A percentile compares a stretch with the other conserved stretches of the same genome.
These are phyloP conservation scores for Catagonus wagneri DNA, from an alignment of 2,113 vertebrate genomes.

Conservation along the genomic window DNA sequence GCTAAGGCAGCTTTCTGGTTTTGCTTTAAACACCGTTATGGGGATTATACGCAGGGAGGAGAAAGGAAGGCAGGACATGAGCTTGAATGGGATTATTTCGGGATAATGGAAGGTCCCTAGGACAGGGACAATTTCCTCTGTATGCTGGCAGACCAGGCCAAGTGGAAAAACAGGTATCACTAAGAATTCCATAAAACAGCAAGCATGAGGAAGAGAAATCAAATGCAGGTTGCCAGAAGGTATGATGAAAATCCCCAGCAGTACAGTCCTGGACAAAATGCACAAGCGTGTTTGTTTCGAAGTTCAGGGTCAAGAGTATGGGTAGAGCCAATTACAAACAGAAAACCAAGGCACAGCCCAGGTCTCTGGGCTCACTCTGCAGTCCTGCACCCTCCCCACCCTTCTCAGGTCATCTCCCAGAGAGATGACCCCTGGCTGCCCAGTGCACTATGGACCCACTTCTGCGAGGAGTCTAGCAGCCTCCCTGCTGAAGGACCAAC, in stretches of 20 bases:
- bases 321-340: constrained; percentile 43
- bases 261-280: not conserved
- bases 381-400: not conserved
- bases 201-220: constrained; percentile 70
- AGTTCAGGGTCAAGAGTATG: not conserved
- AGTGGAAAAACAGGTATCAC: constrained; percentile 40
- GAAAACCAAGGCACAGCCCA: not conserved
- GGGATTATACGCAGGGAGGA: not conserved
- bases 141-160: constrained; percentile 51
- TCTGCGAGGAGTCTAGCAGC: not conserved
- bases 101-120: not conserved
- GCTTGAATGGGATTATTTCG: not conserved
- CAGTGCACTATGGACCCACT: not conserved
- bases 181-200: constrained; percentile 50
- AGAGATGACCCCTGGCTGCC: not conserved
- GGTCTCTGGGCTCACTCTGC: not conserved
- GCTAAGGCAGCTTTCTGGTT: not conserved
- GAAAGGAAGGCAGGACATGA: not conserved
- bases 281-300: constrained; percentile 40
- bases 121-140: constrained; percentile 45
- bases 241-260: constrained; percentile 44
- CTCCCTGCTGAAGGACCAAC: not conserved
- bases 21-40: not conserved
- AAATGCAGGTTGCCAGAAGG: constrained; percentile 46
- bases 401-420: not conserved